Evolutionary conservation across 2,888 invertebrate genomes (phyloP).

Genomic region (Caenorhabditis zanzibari): DNA sequence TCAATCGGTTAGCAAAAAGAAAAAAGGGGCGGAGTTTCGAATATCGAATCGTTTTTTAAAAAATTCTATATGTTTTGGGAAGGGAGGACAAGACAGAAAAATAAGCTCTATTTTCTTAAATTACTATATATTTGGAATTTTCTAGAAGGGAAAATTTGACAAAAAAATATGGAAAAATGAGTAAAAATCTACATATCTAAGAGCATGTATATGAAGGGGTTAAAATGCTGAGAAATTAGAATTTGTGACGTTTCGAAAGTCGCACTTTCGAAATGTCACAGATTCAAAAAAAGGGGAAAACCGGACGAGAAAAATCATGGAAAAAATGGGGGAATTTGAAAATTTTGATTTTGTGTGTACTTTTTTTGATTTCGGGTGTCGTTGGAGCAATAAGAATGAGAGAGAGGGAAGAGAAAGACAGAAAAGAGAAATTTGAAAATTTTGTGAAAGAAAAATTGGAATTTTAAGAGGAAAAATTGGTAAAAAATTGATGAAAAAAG

Average conservation of each 20-base stretch:
- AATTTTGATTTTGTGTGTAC: no score
- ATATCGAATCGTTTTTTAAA: neutral
- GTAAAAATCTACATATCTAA: no score
- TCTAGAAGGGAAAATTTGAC: neutral
- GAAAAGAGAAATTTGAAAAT: neutral
- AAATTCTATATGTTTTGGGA: slow-evolving; percentile 8
- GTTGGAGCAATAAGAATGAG: neutral
- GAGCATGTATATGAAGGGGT: neutral
- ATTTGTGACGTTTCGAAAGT: no score
- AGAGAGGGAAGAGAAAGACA: neutral
- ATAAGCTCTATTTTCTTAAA: slow-evolving; percentile 8
- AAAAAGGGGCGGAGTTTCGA: neutral
- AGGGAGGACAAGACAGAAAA: neutral
- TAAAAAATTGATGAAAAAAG: neutral
- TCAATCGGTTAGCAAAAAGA: neutral
- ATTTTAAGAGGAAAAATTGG: neutral
- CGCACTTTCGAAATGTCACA: no score
- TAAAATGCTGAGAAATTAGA: neutral
- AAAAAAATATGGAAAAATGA: neutral
- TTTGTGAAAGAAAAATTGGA: neutral
- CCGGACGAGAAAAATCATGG: no score
- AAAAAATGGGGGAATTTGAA: no score
- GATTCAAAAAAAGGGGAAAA: no score
- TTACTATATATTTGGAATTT: neutral
- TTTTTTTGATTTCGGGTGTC: no score